Base-by-base conservation (phyloP, 2,888 invertebrate genomes). In the Campoplex nolae region DNA sequence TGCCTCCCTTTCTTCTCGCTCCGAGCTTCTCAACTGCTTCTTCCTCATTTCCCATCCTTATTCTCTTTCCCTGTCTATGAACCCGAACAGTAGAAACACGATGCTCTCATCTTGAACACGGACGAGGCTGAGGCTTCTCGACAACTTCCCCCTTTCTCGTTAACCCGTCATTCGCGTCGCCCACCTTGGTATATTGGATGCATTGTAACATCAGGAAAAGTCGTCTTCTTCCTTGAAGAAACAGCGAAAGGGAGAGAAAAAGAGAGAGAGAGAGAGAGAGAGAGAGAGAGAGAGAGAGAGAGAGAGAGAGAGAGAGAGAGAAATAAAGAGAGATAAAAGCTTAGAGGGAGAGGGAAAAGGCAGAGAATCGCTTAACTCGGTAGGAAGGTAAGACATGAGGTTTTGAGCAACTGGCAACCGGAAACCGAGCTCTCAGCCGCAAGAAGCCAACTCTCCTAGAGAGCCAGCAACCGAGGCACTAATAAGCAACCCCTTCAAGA, bases 401-500 rank as follows among this genome's bases (percentile, higher is more conserved):
- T 35, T 70, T 81, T 38, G 68, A 80, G 85, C 73, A 75, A 76
- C 76, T 62, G 67, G 80, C 58, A 88, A 88, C 88, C 81, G 86
- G 84, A 88, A 88, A 87, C 88, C 87, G 78, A 81, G 83, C 85
- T 81, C 87, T 87, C 83, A 87, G 87, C 88, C 80, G 54, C 76
- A 88, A 85, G 86, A 85, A 83, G 82, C 86, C 77, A 79, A 81
- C 86, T 67, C 87, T 67, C 78, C 74, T 74, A 71, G 51, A 83
- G 77, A 81, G 73, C 76, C 80, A 85, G 58, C 85, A 18, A 74
- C 84, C 77, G 42, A 84, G 83, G 77, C 78, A 82, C 88, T 89
- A 89, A 89, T 89, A 88, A 89, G 88, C 84, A 89, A 82, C 85
- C 88, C 75, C 85, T 85, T 85, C 83, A 83, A 83, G 83, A 88